Percentiles rank a stretch among this genome's conserved stretches.
These are phyloP conservation scores for Oncorhynchus keta DNA, from an alignment of 2,113 vertebrate genomes.

Conservation along the genomic window DNA sequence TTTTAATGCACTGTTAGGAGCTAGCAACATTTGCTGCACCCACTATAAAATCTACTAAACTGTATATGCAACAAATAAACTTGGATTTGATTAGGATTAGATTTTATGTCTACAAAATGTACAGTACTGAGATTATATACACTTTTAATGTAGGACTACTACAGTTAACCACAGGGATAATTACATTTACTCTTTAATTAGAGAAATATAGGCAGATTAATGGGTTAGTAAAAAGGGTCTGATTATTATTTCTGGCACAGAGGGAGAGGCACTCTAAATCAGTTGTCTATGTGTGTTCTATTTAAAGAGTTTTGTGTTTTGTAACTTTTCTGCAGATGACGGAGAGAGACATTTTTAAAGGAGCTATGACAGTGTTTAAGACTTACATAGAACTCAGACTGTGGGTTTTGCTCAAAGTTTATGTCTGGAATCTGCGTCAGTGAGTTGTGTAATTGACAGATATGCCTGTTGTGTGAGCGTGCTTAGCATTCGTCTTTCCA, in stretches of 20 bases:
- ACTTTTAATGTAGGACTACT: conserved; percentile 24
- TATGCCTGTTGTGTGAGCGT: neutral
- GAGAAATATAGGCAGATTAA: conserved; percentile 7
- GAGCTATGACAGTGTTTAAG: conserved; percentile 1
- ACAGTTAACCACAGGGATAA: neutral
- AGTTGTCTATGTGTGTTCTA: conserved; percentile 18
- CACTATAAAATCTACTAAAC: too few species aligned
- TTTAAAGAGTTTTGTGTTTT: conserved; percentile 35
- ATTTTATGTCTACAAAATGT: neutral
- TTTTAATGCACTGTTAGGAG: too few species aligned
- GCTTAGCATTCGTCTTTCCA: neutral
- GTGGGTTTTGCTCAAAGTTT: neutral
- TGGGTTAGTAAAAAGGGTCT: neutral
- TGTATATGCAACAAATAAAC: too few species aligned
- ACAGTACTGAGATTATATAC: neutral
- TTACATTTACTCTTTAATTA: conserved; percentile 24
- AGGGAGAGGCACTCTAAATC: conserved; percentile 9
- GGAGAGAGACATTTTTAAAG: conserved; percentile 4
- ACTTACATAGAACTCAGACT: neutral
- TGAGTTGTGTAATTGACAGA: neutral
- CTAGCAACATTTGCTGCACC: too few species aligned
- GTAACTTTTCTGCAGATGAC: conserved; percentile 39
- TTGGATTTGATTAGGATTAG: too few species aligned
- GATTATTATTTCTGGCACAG: conserved; percentile 15
- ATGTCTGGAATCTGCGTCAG: neutral